Conservation (phyloP, 2,888 invertebrate genomes). For the Pterostichus niger region DNA sequence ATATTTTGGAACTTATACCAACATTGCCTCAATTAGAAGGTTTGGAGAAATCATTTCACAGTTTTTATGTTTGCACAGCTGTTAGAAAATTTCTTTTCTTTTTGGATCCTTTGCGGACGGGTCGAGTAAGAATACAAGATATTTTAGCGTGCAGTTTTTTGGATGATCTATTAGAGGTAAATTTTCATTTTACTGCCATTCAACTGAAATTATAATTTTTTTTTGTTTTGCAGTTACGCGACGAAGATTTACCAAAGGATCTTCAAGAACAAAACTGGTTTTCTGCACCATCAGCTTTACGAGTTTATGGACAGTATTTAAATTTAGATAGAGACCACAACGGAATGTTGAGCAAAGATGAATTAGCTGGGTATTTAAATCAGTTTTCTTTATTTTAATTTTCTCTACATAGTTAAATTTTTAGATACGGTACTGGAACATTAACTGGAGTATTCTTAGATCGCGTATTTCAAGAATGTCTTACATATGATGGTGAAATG, state of each 20-base stretch:
- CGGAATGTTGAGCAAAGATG: slow-evolving; percentile 95
- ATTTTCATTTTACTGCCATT: slow-evolving; percentile 59
- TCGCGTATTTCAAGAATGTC: slow-evolving; percentile 95
- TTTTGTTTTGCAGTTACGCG: slow-evolving; percentile 81
- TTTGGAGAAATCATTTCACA: slow-evolving; percentile 94
- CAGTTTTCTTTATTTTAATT: slow-evolving; percentile 8
- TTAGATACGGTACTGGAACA: slow-evolving; percentile 93
- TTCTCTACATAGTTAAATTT: slow-evolving; percentile 34
- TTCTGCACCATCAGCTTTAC: slow-evolving; percentile 91
- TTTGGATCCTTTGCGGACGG: slow-evolving; percentile 92
- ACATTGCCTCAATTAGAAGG: slow-evolving; percentile 94
- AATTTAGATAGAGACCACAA: slow-evolving; percentile 96
- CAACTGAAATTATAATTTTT: not conserved
- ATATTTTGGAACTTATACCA: slow-evolving; percentile 95
- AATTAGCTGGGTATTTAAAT: slow-evolving; percentile 86
- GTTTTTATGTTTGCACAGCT: slow-evolving; percentile 97
- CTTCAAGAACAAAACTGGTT: slow-evolving; percentile 94
- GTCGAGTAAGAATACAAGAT: slow-evolving; percentile 93
- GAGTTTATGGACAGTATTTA: slow-evolving; percentile 96
- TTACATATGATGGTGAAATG: slow-evolving; percentile 97
- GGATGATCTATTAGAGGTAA: slow-evolving; percentile 92
- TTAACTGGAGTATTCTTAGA: slow-evolving; percentile 94
- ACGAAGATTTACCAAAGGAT: slow-evolving; percentile 91
- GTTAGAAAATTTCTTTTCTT: slow-evolving; percentile 98
- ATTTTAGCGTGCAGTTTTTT: slow-evolving; percentile 94